A percentile compares a stretch with the other conserved stretches of the same genome.
These are phyloP conservation scores for Watsonalla cultraria DNA, from an alignment of 2,888 invertebrate genomes.

Conservation along the genomic window DNA sequence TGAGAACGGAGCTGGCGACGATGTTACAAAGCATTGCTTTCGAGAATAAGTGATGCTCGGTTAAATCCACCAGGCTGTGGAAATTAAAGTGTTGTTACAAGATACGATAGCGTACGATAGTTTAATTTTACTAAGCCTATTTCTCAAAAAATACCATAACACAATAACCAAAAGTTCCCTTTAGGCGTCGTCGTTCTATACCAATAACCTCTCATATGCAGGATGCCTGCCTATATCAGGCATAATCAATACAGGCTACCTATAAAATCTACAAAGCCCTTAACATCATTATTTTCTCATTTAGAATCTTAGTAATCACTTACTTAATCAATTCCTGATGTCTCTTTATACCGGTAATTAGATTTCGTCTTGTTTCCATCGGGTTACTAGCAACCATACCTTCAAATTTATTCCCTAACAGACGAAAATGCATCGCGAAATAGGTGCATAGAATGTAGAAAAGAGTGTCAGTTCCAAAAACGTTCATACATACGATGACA, in stretches of 20 bases:
- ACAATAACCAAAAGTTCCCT: too few species aligned
- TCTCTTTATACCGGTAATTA: slow-evolving; percentile 29
- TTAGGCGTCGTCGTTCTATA: too few species aligned
- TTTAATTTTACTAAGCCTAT: too few species aligned
- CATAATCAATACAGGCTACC: background rate
- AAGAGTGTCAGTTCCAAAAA: slow-evolving; percentile 45
- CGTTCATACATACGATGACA: slow-evolving; percentile 31
- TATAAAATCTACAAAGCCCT: slow-evolving; percentile 16
- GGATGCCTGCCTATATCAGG: too few species aligned
- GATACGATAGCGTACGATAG: slow-evolving; percentile 6
- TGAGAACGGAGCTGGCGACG: slow-evolving; percentile 50
- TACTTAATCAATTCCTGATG: slow-evolving; percentile 55
- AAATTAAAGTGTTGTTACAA: slow-evolving; percentile 11
- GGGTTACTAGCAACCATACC: slow-evolving; percentile 17
- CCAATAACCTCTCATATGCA: too few species aligned
- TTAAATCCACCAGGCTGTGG: slow-evolving; percentile 48
- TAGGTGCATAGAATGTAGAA: slow-evolving; percentile 47
- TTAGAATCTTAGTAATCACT: slow-evolving; percentile 12
- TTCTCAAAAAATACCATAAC: too few species aligned
- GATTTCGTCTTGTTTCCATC: slow-evolving; percentile 19
- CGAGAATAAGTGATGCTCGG: slow-evolving; percentile 41
- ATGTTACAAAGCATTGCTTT: slow-evolving; percentile 53
- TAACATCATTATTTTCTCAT: slow-evolving; percentile 3
- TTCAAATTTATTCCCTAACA: slow-evolving; percentile 42
- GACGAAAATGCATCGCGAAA: slow-evolving; percentile 52